A percentile compares a stretch with the other conserved stretches of the same genome.
These are phyloP conservation scores for Enhydra lutris DNA, from an alignment of 2,113 vertebrate genomes.

Conservation along the genomic window DNA sequence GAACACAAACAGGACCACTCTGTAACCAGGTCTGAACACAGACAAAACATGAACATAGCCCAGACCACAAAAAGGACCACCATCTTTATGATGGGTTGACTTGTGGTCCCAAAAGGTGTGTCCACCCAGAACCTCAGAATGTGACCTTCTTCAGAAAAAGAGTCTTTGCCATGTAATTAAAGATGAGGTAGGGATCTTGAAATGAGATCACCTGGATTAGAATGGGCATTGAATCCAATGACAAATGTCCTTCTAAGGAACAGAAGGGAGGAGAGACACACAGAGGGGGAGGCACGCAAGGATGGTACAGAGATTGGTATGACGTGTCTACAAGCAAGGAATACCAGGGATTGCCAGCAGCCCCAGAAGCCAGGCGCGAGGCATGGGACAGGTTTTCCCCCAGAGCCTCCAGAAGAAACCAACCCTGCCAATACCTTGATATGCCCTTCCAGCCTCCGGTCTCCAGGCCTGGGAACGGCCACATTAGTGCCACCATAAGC, in stretches of 20 bases:
- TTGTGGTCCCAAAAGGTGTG: background rate
- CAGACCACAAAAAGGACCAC: background rate
- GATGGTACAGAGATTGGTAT: background rate
- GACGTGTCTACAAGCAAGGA: background rate
- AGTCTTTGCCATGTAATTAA: background rate
- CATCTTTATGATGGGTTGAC: background rate
- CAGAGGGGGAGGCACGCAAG: background rate
- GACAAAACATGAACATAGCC: background rate
- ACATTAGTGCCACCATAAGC: background rate
- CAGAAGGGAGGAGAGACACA: background rate
- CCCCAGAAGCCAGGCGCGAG: background rate
- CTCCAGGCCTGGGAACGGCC: background rate
- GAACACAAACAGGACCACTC: background rate
- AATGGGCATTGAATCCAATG: background rate
- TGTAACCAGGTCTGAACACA: background rate
- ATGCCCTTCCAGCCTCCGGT: background rate
- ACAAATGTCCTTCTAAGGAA: background rate
- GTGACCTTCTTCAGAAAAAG: background rate
- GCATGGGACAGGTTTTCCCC: background rate
- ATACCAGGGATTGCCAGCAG: background rate
- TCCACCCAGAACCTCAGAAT: background rate
- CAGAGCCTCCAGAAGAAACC: background rate
- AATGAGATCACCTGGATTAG: background rate
- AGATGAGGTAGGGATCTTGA: background rate
- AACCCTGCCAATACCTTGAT: background rate